Evolutionary conservation across 2,888 invertebrate species (phyloP), one percentile per base, ranked within the genome.

Genomic region (Drosophila maculinotata): DNA sequence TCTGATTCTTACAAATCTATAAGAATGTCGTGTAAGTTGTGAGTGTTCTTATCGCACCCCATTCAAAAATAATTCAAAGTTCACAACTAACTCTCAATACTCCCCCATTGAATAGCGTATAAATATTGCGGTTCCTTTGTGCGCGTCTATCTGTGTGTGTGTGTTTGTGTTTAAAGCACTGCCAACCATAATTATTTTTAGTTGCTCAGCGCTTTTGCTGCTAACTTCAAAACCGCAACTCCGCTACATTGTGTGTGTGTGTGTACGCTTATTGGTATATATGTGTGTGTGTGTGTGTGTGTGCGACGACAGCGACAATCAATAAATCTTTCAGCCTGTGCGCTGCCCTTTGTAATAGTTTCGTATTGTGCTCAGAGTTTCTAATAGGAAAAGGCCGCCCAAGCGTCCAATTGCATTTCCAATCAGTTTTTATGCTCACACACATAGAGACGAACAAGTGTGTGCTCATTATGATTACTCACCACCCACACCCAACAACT

Each of bases 161-260:
- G 33, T 78, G 52, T 59, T 57, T 74, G 64, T 63, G 65, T 66
- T 53, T 59, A 57, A 74, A 73, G 78, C 68, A 49, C 39, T 73
- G 77, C 54, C 59, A 71, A 71, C 64, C 87, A 81, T 81, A 87
- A 81, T 81, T 87, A 87, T 85, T 81, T 87, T 87, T 81, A 87
- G 87, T 81, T 87, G 85, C 87, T 85, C 81, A 85, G 87, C 81
- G 67, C 69, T 81, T 81, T 87, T 82, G 82, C 82, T 87, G 66
- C 71, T 69, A 81, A 87, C 81, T 87, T 81, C 74, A 81, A 81
- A 81, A 87, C 87, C 81, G 85, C 81, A 81, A 81, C 85, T 87
- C 79, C 85, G 75, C 72, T 78, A 69, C 82, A 77, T 53, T 70
- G 62, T 72, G 57, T 56, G 49, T 48, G 57, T 36, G 67, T 53